Evolutionary conservation across 2,888 invertebrate species (phyloP).

Genomic region (Parascotia fuliginaria): DNA sequence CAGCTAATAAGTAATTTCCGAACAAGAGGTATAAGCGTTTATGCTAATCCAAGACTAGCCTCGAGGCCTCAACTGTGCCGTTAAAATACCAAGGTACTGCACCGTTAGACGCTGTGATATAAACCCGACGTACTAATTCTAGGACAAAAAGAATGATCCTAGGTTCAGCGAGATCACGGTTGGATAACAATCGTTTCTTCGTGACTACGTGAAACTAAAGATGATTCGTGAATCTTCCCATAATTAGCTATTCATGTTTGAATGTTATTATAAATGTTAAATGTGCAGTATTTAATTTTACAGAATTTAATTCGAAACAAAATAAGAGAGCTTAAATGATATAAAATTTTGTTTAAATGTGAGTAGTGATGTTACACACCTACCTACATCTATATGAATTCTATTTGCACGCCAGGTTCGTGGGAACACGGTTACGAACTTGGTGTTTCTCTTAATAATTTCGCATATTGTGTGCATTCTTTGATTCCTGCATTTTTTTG

Average conservation of each 20-base stretch:
- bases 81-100: slow-evolving; percentile 38
- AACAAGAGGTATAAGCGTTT: slow-evolving; percentile 50
- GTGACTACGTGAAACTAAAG: slow-evolving; percentile 26
- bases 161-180: slow-evolving; percentile 28
- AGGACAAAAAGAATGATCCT: slow-evolving; percentile 21
- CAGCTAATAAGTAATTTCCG: slow-evolving; percentile 41
- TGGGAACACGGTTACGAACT: too few relatives aligned
- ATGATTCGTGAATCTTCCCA: slow-evolving; percentile 10
- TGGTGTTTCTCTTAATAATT: too few relatives aligned
- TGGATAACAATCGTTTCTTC: slow-evolving; percentile 28
- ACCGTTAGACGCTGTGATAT: slow-evolving; percentile 45
- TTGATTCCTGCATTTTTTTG: too few relatives aligned
- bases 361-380: too few relatives aligned
- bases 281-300: not conserved
- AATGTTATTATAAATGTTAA: not conserved
- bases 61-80: slow-evolving; percentile 18
- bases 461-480: too few relatives aligned
- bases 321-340: too few relatives aligned
- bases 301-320: too few relatives aligned
- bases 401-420: too few relatives aligned
- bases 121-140: slow-evolving; percentile 37
- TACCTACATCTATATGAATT: too few relatives aligned
- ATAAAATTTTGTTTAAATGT: too few relatives aligned
- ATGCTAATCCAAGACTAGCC: slow-evolving; percentile 52
- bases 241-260: not conserved